These are phyloP conservation scores for Dryocosmus kuriphilus DNA, from an alignment of 2,888 invertebrate species.

Conservation along the genomic window DNA sequence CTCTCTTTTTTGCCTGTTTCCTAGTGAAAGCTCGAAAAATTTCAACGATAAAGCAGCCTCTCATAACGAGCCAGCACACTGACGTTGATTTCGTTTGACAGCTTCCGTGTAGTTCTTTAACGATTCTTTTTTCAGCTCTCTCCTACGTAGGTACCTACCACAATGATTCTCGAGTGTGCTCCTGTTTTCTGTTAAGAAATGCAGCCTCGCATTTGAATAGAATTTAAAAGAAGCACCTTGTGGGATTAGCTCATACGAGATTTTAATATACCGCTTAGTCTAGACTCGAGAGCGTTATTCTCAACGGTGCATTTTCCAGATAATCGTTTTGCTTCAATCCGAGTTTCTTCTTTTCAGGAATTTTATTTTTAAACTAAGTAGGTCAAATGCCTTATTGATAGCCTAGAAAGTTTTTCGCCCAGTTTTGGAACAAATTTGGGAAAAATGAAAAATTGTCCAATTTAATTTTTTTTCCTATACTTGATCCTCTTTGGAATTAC, in stretches of 20 bases:
- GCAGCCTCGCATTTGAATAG: neutral
- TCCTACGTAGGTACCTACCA: constrained; percentile 4
- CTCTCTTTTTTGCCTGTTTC: constrained; percentile 59
- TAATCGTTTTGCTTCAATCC: neutral
- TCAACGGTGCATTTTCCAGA: neutral
- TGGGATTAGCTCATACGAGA: neutral
- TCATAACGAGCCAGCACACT: constrained; percentile 58
- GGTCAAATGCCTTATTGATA: neutral
- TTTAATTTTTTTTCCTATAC: too few species aligned
- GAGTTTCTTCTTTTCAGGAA: neutral
- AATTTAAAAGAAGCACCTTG: constrained; percentile 15
- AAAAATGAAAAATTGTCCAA: too few species aligned
- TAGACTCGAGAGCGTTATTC: neutral
- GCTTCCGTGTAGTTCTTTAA: constrained; percentile 66
- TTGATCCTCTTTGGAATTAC: too few species aligned
- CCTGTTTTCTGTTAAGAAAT: neutral
- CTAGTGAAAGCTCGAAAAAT: constrained; percentile 59
- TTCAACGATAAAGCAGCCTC: constrained; percentile 58
- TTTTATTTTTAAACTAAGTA: neutral
- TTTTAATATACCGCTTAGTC: constrained; percentile 13
- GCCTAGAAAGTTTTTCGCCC: too few species aligned
- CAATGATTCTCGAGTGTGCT: constrained; percentile 1
- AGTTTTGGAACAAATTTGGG: too few species aligned
- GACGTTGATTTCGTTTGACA: constrained; percentile 72
- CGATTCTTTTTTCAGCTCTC: constrained; percentile 54